phyloP scores from a whole-genome alignment of 2,888 invertebrate species.

The Metacarcinus magister region DNA sequence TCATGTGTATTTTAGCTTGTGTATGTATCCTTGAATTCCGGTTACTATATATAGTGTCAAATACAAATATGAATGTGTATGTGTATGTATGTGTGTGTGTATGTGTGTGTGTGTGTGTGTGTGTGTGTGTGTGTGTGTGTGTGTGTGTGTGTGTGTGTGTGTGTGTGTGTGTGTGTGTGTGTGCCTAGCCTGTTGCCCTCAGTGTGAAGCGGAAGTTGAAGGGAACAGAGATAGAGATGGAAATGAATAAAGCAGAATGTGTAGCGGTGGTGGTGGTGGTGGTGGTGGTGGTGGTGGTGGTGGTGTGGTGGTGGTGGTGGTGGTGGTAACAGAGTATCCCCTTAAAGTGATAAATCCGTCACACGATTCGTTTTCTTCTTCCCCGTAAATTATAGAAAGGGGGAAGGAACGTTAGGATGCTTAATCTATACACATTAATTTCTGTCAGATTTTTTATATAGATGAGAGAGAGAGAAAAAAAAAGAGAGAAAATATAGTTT shows the following conservation, averaged over 20 bases:
- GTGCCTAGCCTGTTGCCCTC: background rate
- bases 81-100: too few relatives aligned
- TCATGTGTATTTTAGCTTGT: too few relatives aligned
- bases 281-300: background rate
- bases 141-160: too few relatives aligned
- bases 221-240: background rate
- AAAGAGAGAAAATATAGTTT: background rate
- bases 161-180: background rate
- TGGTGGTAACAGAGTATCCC: background rate
- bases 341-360: constrained; percentile 41
- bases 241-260: background rate
- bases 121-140: too few relatives aligned
- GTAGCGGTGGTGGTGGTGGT: background rate
- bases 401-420: background rate
- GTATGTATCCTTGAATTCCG: too few relatives aligned
- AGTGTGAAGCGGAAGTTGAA: background rate
- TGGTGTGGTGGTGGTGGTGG: background rate
- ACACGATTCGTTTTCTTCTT: background rate
- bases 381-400: background rate
- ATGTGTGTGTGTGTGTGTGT: too few relatives aligned
- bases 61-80: too few relatives aligned
- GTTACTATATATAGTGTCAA: too few relatives aligned
- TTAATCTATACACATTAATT: background rate
- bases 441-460: background rate
- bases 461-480: background rate